phyloP scores from a whole-genome alignment of 2,113 vertebrate species.

The Dicentrarchus labrax region DNA sequence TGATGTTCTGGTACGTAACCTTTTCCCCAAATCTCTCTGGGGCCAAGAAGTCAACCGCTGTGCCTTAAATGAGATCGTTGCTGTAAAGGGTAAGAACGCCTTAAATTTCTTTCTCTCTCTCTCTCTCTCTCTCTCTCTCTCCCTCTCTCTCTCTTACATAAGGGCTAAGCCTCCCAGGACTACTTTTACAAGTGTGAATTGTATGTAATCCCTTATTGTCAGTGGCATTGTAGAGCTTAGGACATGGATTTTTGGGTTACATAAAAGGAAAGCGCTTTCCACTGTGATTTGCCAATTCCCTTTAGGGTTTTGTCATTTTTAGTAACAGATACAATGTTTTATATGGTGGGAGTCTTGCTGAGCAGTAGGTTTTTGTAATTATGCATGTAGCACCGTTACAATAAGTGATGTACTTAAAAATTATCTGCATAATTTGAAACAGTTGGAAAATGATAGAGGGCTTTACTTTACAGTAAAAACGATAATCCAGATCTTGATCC shows the following conservation, averaged over 20 bases:
- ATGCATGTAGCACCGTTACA: constrained; percentile 12
- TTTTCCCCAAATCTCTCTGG: constrained; percentile 80
- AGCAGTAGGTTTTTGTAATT: constrained; percentile 26
- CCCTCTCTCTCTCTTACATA: constrained; percentile 41
- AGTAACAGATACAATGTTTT: constrained; percentile 40
- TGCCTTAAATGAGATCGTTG: constrained; percentile 83
- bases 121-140: no score
- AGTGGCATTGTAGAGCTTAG: constrained; percentile 42
- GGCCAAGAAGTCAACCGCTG: constrained; percentile 76
- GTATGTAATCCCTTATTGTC: constrained; percentile 64
- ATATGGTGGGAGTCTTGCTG: constrained; percentile 20
- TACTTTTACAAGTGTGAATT: constrained; percentile 45
- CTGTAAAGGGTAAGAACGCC: constrained; percentile 82
- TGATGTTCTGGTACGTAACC: constrained; percentile 79
- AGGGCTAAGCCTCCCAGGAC: constrained; percentile 34
- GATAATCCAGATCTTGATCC: neutral
- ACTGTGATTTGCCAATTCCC: constrained; percentile 45
- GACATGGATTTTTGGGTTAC: constrained; percentile 40
- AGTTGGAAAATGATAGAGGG: neutral
- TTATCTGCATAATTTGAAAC: constrained; percentile 16
- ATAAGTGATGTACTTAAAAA: constrained; percentile 24
- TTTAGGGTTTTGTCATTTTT: constrained; percentile 35
- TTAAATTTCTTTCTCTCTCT: constrained; percentile 14
- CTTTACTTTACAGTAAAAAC: neutral
- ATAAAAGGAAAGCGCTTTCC: constrained; percentile 26